phyloP scores from a whole-genome alignment of 2,888 invertebrate genomes.

The Nasonia oneida region DNA sequence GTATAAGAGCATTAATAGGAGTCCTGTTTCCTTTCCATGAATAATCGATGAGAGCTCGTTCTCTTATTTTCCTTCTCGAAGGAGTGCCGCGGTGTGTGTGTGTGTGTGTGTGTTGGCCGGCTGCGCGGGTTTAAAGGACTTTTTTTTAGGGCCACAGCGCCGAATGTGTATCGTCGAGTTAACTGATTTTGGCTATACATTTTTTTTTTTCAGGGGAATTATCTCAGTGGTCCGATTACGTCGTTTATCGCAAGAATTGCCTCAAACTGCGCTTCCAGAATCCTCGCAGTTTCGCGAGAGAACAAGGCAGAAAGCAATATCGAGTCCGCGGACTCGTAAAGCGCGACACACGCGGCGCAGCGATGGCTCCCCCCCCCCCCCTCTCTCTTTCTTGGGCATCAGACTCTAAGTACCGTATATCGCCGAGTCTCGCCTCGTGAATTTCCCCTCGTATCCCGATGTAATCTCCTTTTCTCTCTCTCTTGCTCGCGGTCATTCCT shows the following conservation, averaged over 20 bases:
- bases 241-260: too few species aligned
- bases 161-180: too few species aligned
- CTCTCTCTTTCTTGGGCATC: not conserved
- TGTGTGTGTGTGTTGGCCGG: not conserved
- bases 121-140: not conserved
- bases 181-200: not conserved
- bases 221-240: too few species aligned
- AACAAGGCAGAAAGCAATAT: not conserved
- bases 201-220: not conserved
- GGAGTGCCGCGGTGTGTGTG: too few species aligned
- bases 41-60: slow-evolving; percentile 47
- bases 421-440: slow-evolving; percentile 69
- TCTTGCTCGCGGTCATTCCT: slow-evolving; percentile 14
- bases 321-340: not conserved
- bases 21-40: slow-evolving; percentile 35
- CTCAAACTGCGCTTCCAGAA: not conserved
- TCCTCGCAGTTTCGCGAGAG: not conserved
- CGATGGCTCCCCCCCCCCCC: not conserved
- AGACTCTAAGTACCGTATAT: slow-evolving; percentile 67
- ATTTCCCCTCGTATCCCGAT: slow-evolving; percentile 74
- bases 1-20: slow-evolving; percentile 27
- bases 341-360: not conserved
- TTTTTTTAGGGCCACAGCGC: not conserved
- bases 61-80: not conserved
- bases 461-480: slow-evolving; percentile 67